Base-by-base conservation (phyloP, 2,888 invertebrate genomes). In the Mycalesis mineus region DNA sequence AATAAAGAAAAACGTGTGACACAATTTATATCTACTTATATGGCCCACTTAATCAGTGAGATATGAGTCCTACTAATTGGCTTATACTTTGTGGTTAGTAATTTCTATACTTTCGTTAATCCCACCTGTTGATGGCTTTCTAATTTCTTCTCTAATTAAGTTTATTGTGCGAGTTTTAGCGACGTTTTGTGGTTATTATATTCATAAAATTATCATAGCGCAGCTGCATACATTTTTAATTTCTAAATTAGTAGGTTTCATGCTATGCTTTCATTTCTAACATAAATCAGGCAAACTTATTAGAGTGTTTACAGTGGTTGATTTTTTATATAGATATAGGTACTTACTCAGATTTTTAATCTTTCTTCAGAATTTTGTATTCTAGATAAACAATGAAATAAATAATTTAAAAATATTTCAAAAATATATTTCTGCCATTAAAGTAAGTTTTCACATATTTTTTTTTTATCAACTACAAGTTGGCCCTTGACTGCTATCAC, bases 51-150 rank as follows among this genome's bases (percentile, higher is more conserved):
- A 60, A 61, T 61, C 57, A 60, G 57, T 53, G 54, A 55, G 58
- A 64, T 55, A 58, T 58, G 56, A 49, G 58, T 47, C 60, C 57
- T 58, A 40, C 56, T 62, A 53, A 63, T 63, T 65, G 58, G 61
- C 61, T 58, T 61, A 59, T 42, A 11, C 36, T 36, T 36, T 36
- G 11, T 60, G 55, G 44, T 57, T 48, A n/a, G 33, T 55, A 56
- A 14, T 54, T 36, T 56, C 44, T 22, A 37, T 40, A 53, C 41
- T 56, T 59, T 57, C 52, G 40, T 55, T 57, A 58, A 47, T 58
- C 39, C 42, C 44, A 52, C 55, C 55, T 42, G 48, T 33, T 29
- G 41, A 48, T 42, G 33, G 44, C 39, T 63, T 49, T 49, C 48
- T 49, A 44, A 22, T 22, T 22, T 22, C 22, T 22, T 22, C 22